phyloP scores from a whole-genome alignment of 2,797 vertebrate species.

The Phataginus tetradactyla region DNA sequence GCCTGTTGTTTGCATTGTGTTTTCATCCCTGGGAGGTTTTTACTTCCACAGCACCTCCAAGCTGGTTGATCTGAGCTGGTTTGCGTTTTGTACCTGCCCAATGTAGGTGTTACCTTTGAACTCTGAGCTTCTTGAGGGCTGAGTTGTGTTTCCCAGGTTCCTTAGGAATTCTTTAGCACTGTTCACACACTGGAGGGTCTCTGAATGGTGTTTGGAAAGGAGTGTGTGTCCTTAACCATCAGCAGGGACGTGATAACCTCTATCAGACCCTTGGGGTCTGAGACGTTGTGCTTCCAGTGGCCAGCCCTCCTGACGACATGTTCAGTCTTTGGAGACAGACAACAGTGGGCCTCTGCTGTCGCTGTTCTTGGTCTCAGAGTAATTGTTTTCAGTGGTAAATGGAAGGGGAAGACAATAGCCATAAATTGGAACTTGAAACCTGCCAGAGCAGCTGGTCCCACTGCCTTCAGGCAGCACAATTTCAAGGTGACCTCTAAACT shows the following conservation, averaged over 20 bases:
- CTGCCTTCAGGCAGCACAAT: accelerated
- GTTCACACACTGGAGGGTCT: background rate
- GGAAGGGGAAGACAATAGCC: background rate
- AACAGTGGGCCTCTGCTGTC: background rate
- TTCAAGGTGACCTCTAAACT: background rate
- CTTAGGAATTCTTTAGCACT: background rate
- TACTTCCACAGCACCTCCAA: accelerated
- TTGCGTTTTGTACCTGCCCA: accelerated
- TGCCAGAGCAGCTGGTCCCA: background rate
- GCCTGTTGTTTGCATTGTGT: accelerated
- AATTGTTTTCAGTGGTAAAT: background rate
- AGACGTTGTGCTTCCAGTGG: accelerated
- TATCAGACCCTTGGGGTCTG: background rate
- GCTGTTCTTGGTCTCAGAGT: background rate
- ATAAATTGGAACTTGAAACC: accelerated
- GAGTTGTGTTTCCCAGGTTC: background rate
- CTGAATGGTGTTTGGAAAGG: background rate
- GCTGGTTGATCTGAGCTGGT: background rate
- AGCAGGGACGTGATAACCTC: accelerated
- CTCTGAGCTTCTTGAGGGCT: background rate
- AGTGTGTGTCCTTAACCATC: accelerated
- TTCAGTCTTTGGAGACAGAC: background rate
- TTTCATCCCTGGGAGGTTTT: no score
- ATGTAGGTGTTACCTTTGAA: background rate
- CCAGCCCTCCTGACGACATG: accelerated